These are phyloP conservation scores for Dreissena rostriformis DNA, from an alignment of 1,140 invertebrate species.

Conservation along the genomic window DNA sequence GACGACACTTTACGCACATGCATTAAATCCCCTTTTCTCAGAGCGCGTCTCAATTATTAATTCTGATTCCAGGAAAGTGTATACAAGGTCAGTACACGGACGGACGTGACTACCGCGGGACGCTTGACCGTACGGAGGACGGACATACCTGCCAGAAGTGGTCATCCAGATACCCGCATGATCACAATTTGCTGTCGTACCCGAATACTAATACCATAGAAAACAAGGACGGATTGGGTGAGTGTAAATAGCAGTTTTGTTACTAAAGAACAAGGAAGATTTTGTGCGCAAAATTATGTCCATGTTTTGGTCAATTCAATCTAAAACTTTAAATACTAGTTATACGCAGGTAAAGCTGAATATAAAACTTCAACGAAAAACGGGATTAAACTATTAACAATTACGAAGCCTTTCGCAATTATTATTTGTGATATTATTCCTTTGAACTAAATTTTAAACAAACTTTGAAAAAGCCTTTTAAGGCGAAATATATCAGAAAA, in stretches of 20 bases:
- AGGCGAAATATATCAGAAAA: too few species aligned
- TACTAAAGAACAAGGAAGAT: not conserved
- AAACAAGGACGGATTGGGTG: constrained; percentile 39
- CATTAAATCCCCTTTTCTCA: too few species aligned
- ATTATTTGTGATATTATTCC: too few species aligned
- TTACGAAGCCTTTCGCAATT: too few species aligned
- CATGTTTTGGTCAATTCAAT: not conserved
- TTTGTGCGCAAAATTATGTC: not conserved
- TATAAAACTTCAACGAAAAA: too few species aligned
- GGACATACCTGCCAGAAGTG: constrained; percentile 76
- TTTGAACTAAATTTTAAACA: too few species aligned
- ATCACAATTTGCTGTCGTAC: constrained; percentile 64
- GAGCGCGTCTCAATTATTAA: too few species aligned
- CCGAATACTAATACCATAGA: not conserved
- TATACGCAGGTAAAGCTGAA: too few species aligned
- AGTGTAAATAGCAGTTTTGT: not conserved
- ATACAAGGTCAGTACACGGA: constrained; percentile 61
- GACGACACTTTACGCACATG: too few species aligned
- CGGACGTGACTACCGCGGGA: constrained; percentile 75
- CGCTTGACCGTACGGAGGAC: constrained; percentile 67
- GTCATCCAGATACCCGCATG: constrained; percentile 75
- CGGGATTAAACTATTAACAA: too few species aligned
- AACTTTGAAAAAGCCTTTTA: too few species aligned
- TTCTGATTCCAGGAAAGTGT: constrained; percentile 66
- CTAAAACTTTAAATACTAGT: not conserved